phyloP scores from a whole-genome alignment of 2,888 invertebrate species.

The Peribatodes rhomboidaria region DNA sequence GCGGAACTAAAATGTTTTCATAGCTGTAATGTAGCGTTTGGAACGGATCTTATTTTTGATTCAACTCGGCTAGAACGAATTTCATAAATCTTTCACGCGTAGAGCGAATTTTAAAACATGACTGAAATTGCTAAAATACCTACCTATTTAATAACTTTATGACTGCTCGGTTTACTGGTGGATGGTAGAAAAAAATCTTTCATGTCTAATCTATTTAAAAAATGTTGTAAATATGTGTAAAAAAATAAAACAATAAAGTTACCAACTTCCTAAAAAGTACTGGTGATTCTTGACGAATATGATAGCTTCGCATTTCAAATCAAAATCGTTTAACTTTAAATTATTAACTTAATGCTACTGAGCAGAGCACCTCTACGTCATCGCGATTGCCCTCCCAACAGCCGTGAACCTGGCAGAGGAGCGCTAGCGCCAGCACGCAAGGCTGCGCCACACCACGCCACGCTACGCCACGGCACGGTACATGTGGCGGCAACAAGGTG shows the following conservation, averaged over 20 bases:
- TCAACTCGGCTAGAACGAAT: conserved; percentile 59
- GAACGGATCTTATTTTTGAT: conserved; percentile 63
- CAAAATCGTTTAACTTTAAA: not conserved
- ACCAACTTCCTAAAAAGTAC: too few relatives aligned
- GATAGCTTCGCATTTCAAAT: too few relatives aligned
- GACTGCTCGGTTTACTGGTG: conserved; percentile 6
- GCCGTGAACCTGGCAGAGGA: not conserved
- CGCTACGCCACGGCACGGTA: conserved; percentile 56
- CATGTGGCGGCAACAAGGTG: conserved; percentile 68
- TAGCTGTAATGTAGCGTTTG: conserved; percentile 48
- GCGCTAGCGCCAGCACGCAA: not conserved
- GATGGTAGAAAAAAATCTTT: conserved; percentile 31
- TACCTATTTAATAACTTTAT: conserved; percentile 22
- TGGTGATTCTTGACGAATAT: too few relatives aligned
- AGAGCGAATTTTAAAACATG: conserved; percentile 26
- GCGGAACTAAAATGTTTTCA: conserved; percentile 66
- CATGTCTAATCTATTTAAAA: not conserved
- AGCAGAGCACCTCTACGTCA: not conserved
- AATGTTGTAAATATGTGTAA: too few relatives aligned
- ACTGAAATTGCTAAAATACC: not conserved
- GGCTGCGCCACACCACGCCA: conserved; percentile 14
- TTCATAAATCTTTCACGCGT: conserved; percentile 57
- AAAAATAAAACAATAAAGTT: too few relatives aligned
- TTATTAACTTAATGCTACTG: not conserved
- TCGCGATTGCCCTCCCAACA: not conserved